Percentiles rank a stretch among this genome's conserved stretches.
phyloP scores from a whole-genome alignment of 2,888 invertebrate species.

The Drosophila emarginata region DNA sequence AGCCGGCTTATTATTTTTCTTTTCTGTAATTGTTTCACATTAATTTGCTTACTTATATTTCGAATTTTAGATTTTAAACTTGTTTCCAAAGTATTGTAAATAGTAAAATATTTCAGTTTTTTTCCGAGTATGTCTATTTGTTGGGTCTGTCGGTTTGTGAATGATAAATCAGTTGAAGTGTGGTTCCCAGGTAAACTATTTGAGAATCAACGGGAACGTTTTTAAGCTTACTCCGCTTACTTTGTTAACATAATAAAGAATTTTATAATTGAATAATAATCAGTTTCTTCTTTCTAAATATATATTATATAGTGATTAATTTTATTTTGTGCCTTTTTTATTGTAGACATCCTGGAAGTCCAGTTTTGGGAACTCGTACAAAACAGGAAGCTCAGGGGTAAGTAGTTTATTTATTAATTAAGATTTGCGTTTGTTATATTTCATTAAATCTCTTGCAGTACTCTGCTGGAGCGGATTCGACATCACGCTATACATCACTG shows the following conservation, averaged over 20 bases:
- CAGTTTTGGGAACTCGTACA: constrained; percentile 79
- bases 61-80: neutral
- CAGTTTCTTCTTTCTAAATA: neutral
- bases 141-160: too few species aligned
- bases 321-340: neutral
- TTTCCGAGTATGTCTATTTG: too few species aligned
- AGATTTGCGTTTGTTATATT: too few species aligned
- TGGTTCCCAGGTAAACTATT: too few species aligned
- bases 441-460: constrained; percentile 62
- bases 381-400: constrained; percentile 77
- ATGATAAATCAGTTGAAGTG: too few species aligned
- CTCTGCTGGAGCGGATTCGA: constrained; percentile 77
- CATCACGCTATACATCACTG: constrained; percentile 77
- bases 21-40: too few species aligned
- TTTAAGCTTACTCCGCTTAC: too few species aligned
- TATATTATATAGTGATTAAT: neutral
- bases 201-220: too few species aligned
- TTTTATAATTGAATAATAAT: neutral
- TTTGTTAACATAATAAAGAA: too few species aligned
- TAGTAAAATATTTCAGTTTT: too few species aligned
- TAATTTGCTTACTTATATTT: too few species aligned
- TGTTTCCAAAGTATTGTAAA: neutral
- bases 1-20: too few species aligned
- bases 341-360: constrained; percentile 82
- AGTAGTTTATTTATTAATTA: constrained; percentile 25